These are phyloP conservation scores for Clostera curtula DNA, from an alignment of 2,888 invertebrate species.

Conservation along the genomic window DNA sequence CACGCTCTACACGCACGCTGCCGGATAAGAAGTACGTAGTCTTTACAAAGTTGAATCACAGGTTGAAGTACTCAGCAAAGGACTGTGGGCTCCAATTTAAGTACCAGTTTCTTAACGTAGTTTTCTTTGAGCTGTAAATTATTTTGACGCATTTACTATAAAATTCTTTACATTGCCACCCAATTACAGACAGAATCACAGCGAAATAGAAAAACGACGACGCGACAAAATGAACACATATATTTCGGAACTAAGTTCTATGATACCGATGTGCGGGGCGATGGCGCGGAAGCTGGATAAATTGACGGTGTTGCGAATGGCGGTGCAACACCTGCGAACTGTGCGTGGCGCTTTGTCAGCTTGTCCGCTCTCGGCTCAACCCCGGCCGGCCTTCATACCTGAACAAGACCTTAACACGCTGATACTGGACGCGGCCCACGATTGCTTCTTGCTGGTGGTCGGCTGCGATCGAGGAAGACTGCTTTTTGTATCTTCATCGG, in stretches of 20 bases:
- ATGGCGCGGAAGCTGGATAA: slow-evolving; percentile 96
- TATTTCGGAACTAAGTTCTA: slow-evolving; percentile 89
- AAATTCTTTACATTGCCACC: slow-evolving; percentile 5
- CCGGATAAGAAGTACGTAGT: slow-evolving; percentile 54
- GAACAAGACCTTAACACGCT: slow-evolving; percentile 91
- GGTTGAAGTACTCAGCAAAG: no score
- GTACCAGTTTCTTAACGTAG: no score
- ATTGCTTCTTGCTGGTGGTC: slow-evolving; percentile 93
- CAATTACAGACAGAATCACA: slow-evolving; percentile 96
- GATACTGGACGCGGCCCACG: slow-evolving; percentile 87
- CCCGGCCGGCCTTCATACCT: slow-evolving; percentile 86
- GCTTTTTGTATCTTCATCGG: slow-evolving; percentile 92
- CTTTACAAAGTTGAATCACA: background rate
- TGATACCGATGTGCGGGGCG: slow-evolving; percentile 96
- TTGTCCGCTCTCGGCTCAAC: slow-evolving; percentile 84
- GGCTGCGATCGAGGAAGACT: slow-evolving; percentile 94
- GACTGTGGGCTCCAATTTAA: no score
- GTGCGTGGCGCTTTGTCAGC: slow-evolving; percentile 54
- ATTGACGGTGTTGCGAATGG: slow-evolving; percentile 91
- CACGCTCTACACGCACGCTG: slow-evolving; percentile 77
- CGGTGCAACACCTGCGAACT: slow-evolving; percentile 92
- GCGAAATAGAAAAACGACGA: slow-evolving; percentile 95
- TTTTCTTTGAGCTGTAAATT: no score
- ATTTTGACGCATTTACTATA: no score
- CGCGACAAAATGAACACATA: slow-evolving; percentile 98